phyloP scores from a whole-genome alignment of 2,797 vertebrate species.

The Rhynchonycteris naso region DNA sequence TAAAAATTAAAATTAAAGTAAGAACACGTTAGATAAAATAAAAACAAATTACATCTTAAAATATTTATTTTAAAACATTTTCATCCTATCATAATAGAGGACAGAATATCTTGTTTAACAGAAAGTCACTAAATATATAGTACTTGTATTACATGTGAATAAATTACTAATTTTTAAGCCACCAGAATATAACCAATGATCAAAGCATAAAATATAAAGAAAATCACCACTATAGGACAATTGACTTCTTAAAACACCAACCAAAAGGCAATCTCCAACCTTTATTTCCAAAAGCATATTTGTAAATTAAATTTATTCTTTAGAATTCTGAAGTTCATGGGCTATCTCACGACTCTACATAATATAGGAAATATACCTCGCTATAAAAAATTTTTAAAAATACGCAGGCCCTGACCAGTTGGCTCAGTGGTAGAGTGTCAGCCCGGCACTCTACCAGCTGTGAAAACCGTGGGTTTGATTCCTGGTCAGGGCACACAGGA shows the following conservation, averaged over 20 bases:
- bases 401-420: no score
- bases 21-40: constrained; percentile 59
- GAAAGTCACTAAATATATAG: constrained; percentile 14
- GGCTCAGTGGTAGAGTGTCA: no score
- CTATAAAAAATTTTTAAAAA: background rate
- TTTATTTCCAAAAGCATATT: constrained; percentile 14
- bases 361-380: background rate
- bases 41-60: constrained; percentile 62
- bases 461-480: no score
- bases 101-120: constrained; percentile 18
- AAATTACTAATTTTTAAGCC: constrained; percentile 43
- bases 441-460: no score
- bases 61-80: constrained; percentile 50
- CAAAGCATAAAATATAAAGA: constrained; percentile 41
- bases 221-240: background rate
- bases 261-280: constrained; percentile 16
- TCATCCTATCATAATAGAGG: constrained; percentile 15
- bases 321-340: constrained; percentile 20
- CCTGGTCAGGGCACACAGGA: no score
- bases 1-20: constrained; percentile 80
- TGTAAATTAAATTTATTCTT: constrained; percentile 21
- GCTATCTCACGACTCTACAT: background rate
- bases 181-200: constrained; percentile 25
- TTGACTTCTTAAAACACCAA: background rate
- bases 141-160: constrained; percentile 3